Evolutionary conservation across 2,797 vertebrate genomes (phyloP).

Genomic region (Labeo calbasu): DNA sequence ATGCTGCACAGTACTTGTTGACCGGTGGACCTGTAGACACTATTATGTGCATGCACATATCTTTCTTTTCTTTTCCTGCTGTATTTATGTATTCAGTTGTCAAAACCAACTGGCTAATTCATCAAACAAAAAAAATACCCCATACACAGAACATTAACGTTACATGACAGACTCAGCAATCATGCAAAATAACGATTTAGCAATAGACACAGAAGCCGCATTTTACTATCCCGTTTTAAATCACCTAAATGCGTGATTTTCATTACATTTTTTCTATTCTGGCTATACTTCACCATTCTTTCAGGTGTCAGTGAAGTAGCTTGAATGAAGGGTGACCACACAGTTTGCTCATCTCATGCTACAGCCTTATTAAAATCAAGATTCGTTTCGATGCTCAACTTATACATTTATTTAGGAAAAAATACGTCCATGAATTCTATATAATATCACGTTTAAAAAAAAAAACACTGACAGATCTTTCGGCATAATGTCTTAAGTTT

Average conservation of each 20-base stretch:
- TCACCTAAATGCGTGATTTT: neutral
- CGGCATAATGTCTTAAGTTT: conserved; percentile 72
- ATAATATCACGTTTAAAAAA: neutral
- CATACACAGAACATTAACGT: neutral
- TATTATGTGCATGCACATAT: neutral
- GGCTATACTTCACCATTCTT: neutral
- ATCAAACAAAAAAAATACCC: neutral
- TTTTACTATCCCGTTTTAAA: neutral
- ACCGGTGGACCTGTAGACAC: conserved; percentile 19
- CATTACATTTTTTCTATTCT: neutral
- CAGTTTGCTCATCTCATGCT: neutral
- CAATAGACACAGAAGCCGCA: neutral
- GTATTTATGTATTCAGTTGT: neutral
- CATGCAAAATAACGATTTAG: neutral
- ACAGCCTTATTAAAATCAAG: neutral
- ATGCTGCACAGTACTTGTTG: conserved; percentile 45
- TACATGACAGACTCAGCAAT: neutral
- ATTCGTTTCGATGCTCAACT: neutral
- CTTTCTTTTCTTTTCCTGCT: neutral
- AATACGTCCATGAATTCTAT: neutral
- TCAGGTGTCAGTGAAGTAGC: conserved; percentile 41
- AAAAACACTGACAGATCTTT: conserved; percentile 7
- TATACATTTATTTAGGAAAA: neutral
- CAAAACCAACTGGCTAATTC: neutral
- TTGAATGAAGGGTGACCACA: conserved; percentile 30